These are phyloP conservation scores for Phyllotreta cruciferae DNA, from an alignment of 2,888 invertebrate species.

Conservation along the genomic window DNA sequence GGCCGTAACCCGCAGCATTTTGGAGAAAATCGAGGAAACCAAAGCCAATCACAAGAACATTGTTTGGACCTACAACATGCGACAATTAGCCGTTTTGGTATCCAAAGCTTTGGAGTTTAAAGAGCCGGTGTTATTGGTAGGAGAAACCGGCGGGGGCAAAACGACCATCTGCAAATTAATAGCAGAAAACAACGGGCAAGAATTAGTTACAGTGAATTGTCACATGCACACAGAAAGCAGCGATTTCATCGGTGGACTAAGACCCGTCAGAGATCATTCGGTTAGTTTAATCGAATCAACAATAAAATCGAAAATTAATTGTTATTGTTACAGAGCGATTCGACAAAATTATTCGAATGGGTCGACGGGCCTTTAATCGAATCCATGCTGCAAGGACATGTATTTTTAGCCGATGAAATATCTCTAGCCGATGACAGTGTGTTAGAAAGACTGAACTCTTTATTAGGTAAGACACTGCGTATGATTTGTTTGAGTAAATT, in stretches of 20 bases:
- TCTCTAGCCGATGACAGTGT: conserved; percentile 98
- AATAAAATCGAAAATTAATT: background rate
- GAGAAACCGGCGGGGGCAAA: conserved; percentile 98
- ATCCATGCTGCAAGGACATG: conserved; percentile 86
- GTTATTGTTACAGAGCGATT: conserved; percentile 45
- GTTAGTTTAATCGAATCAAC: conserved; percentile 41
- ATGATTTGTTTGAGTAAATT: too few species aligned
- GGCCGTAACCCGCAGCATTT: conserved; percentile 74
- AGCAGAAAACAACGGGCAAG: conserved; percentile 71
- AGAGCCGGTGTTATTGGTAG: conserved; percentile 95
- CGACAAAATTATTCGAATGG: conserved; percentile 89
- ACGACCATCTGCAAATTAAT: conserved; percentile 94
- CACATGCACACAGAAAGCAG: conserved; percentile 99
- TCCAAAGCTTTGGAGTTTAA: conserved; percentile 87
- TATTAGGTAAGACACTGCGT: conserved; percentile 77
- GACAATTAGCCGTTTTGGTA: conserved; percentile 77
- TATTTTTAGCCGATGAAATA: conserved; percentile 98
- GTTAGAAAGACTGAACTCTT: conserved; percentile 93
- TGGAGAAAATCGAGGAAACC: conserved; percentile 68
- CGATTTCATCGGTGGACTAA: conserved; percentile 94
- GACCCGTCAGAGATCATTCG: conserved; percentile 79
- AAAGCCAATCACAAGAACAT: conserved; percentile 75
- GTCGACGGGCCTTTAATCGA: conserved; percentile 93
- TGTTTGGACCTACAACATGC: conserved; percentile 95
- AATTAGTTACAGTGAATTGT: conserved; percentile 88